A percentile compares a stretch with the other conserved stretches of the same genome.
Evolutionary conservation across 2,888 invertebrate genomes (phyloP).

Genomic region (Limnephilus auricula): DNA sequence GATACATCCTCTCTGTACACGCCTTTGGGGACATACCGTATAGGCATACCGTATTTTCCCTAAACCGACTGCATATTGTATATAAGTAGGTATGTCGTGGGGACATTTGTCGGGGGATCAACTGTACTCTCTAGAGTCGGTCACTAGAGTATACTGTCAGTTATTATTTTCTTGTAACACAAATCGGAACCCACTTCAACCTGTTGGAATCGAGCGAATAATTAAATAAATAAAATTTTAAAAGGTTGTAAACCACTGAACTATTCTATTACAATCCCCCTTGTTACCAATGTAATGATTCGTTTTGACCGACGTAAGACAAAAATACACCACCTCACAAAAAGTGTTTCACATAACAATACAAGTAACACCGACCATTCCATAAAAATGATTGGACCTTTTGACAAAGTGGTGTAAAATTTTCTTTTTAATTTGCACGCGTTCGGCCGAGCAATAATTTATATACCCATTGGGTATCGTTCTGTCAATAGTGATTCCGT

Average conservation of each 20-base stretch:
- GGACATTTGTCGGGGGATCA: too few species aligned
- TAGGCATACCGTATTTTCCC: too few species aligned
- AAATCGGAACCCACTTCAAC: not conserved
- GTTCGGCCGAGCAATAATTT: conserved; percentile 40
- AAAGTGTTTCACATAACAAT: not conserved
- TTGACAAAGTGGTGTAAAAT: not conserved
- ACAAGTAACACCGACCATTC: not conserved
- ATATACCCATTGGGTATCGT: conserved; percentile 47
- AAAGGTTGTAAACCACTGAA: not conserved
- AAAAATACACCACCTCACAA: not conserved
- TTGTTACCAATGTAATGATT: conserved; percentile 21
- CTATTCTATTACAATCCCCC: conserved; percentile 47
- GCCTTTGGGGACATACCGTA: too few species aligned
- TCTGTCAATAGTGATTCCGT: conserved; percentile 43
- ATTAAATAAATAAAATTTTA: not conserved
- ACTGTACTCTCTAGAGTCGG: too few species aligned
- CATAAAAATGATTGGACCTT: not conserved
- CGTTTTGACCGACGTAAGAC: not conserved
- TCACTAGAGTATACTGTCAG: not conserved
- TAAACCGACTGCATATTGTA: too few species aligned
- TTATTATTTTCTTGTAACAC: not conserved
- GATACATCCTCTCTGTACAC: too few species aligned
- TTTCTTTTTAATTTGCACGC: conserved; percentile 5
- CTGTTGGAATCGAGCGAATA: not conserved
- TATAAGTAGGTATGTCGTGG: too few species aligned